Evolutionary conservation across 2,888 invertebrate species (phyloP).

Genomic region (Drosophila rubida): DNA sequence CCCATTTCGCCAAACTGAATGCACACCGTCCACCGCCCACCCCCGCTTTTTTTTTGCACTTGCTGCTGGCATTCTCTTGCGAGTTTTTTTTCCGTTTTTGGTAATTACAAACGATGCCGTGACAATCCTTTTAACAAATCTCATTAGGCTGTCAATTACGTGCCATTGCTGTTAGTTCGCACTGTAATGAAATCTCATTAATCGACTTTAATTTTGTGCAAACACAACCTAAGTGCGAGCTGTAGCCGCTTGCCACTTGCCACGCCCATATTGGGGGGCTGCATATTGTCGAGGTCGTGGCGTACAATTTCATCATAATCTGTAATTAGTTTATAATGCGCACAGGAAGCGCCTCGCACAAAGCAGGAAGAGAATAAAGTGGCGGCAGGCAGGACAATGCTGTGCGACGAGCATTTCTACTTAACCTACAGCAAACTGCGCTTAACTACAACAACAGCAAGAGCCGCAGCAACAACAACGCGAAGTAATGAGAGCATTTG

Average conservation of each 20-base stretch:
- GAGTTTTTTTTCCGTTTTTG: slow-evolving; percentile 35
- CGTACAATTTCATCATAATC: slow-evolving; percentile 70
- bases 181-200: slow-evolving; percentile 73
- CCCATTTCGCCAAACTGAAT: background rate
- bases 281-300: slow-evolving; percentile 59
- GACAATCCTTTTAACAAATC: slow-evolving; percentile 78
- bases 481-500: slow-evolving; percentile 12
- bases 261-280: slow-evolving; percentile 16
- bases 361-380: slow-evolving; percentile 45
- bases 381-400: slow-evolving; percentile 33
- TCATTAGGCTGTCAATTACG: slow-evolving; percentile 77
- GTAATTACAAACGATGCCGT: slow-evolving; percentile 64
- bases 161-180: slow-evolving; percentile 49
- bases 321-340: slow-evolving; percentile 77
- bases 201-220: slow-evolving; percentile 67
- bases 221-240: slow-evolving; percentile 60
- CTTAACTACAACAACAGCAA: slow-evolving; percentile 43
- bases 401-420: slow-evolving; percentile 40
- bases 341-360: slow-evolving; percentile 54
- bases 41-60: background rate
- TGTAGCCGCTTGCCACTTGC: background rate
- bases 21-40: background rate
- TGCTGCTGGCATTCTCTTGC: slow-evolving; percentile 6
- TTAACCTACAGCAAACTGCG: slow-evolving; percentile 63
- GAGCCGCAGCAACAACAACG: slow-evolving; percentile 12